These are phyloP conservation scores for Mya arenaria DNA, from an alignment of 1,140 invertebrate species.

Conservation along the genomic window DNA sequence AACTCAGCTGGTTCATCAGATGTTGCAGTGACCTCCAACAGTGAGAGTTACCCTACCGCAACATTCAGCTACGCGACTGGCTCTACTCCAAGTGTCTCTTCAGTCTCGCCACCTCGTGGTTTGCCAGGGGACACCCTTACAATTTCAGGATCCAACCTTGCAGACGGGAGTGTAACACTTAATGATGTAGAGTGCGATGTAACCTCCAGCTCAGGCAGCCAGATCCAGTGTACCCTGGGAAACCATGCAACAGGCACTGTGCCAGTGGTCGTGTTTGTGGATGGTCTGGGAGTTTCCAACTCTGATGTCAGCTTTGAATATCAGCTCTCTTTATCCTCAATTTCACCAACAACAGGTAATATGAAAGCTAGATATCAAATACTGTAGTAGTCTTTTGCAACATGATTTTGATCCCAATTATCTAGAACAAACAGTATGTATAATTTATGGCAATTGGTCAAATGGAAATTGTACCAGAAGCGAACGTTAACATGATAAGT, in stretches of 20 bases:
- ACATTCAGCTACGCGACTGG: constrained; percentile 31
- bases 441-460: too few relatives aligned
- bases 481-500: too few relatives aligned
- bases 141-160: constrained; percentile 60
- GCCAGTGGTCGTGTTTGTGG: constrained; percentile 59
- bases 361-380: too few relatives aligned
- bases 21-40: constrained; percentile 61
- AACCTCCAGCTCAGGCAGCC: constrained; percentile 13
- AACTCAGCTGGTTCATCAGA: constrained; percentile 42
- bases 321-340: constrained; percentile 41
- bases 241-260: constrained; percentile 55
- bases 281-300: constrained; percentile 42
- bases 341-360: constrained; percentile 64
- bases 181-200: constrained; percentile 58
- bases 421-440: too few relatives aligned
- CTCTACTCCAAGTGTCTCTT: constrained; percentile 62
- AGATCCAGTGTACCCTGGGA: constrained; percentile 61
- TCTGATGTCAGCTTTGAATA: constrained; percentile 64
- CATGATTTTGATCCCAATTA: too few relatives aligned
- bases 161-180: constrained; percentile 22
- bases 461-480: too few relatives aligned
- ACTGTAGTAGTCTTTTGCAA: too few relatives aligned
- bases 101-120: constrained; percentile 55
- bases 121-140: constrained; percentile 52
- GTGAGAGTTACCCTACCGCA: constrained; percentile 23